Percentiles rank a stretch among this genome's conserved stretches.
Conservation (phyloP, 2,888 invertebrate species). For the Tinea pellionella region DNA sequence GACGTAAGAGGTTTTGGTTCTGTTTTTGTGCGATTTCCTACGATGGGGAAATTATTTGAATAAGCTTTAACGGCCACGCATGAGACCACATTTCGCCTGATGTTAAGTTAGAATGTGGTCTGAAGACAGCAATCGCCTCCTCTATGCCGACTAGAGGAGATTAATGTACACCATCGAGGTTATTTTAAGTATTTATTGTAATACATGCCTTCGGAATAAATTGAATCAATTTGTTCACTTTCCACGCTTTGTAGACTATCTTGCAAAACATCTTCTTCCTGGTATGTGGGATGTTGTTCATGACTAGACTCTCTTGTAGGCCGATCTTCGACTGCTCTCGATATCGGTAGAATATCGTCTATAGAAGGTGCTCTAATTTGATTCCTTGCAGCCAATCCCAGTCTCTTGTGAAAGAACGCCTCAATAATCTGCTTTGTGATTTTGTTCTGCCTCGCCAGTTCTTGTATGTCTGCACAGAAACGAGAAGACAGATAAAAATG, state of each 20-base stretch:
- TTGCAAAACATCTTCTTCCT: slow-evolving; percentile 25
- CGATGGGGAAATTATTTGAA: too few relatives aligned
- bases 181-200: too few relatives aligned
- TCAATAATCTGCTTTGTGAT: slow-evolving; percentile 82
- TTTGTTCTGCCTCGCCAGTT: slow-evolving; percentile 79
- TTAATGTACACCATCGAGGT: too few relatives aligned
- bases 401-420: slow-evolving; percentile 76
- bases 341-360: slow-evolving; percentile 73
- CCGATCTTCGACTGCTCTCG: slow-evolving; percentile 32
- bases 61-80: too few relatives aligned
- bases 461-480: slow-evolving; percentile 64
- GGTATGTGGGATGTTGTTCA: slow-evolving; percentile 30
- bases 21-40: too few relatives aligned
- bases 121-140: too few relatives aligned
- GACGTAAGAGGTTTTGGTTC: neutral
- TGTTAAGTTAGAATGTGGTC: too few relatives aligned
- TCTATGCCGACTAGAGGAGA: too few relatives aligned
- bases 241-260: slow-evolving; percentile 77
- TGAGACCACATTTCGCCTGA: too few relatives aligned
- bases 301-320: slow-evolving; percentile 28
- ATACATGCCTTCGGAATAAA: slow-evolving; percentile 63
- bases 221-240: slow-evolving; percentile 76
- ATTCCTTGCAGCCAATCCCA: slow-evolving; percentile 63
- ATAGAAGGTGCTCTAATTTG: slow-evolving; percentile 69
- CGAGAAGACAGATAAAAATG: slow-evolving; percentile 65